phyloP scores from a whole-genome alignment of 1,140 invertebrate genomes.

The Cydia strobilella region DNA sequence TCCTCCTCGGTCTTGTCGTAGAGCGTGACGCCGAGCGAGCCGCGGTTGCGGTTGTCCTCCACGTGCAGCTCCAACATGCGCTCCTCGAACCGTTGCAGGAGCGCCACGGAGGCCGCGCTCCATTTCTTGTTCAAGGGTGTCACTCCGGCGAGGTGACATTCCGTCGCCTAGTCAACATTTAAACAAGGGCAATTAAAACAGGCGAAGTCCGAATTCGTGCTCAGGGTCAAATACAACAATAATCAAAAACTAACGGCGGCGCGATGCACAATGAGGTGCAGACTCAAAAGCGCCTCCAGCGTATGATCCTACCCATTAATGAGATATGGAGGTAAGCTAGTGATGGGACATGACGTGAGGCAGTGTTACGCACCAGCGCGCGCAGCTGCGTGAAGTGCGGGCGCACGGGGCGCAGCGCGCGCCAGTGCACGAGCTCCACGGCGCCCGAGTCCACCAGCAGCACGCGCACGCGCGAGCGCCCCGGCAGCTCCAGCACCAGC shows the following conservation, averaged over 20 bases:
- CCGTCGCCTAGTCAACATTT: constrained; percentile 52
- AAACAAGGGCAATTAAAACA: background rate
- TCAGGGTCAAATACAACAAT: too few relatives aligned
- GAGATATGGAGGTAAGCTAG: background rate
- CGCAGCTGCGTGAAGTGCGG: constrained; percentile 50
- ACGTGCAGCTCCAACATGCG: constrained; percentile 56
- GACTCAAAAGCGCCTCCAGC: too few relatives aligned
- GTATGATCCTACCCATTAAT: too few relatives aligned
- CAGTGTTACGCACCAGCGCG: constrained; percentile 53
- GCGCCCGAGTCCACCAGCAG: constrained; percentile 59
- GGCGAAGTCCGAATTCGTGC: too few relatives aligned
- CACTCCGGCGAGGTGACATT: constrained; percentile 67
- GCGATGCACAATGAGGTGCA: too few relatives aligned
- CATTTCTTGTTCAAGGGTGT: constrained; percentile 67
- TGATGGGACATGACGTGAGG: too few relatives aligned
- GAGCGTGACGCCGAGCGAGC: constrained; percentile 60
- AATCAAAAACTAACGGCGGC: too few relatives aligned
- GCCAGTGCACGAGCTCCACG: constrained; percentile 49
- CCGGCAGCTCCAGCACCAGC: constrained; percentile 50
- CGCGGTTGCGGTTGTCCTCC: constrained; percentile 55
- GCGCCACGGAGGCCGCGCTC: constrained; percentile 51
- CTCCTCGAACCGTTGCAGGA: constrained; percentile 52
- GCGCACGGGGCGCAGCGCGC: constrained; percentile 50
- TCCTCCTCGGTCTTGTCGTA: constrained; percentile 58
- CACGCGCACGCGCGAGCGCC: constrained; percentile 51